Evolutionary conservation across 2,888 invertebrate species (phyloP).

Genomic region (Trisateles emortualis): DNA sequence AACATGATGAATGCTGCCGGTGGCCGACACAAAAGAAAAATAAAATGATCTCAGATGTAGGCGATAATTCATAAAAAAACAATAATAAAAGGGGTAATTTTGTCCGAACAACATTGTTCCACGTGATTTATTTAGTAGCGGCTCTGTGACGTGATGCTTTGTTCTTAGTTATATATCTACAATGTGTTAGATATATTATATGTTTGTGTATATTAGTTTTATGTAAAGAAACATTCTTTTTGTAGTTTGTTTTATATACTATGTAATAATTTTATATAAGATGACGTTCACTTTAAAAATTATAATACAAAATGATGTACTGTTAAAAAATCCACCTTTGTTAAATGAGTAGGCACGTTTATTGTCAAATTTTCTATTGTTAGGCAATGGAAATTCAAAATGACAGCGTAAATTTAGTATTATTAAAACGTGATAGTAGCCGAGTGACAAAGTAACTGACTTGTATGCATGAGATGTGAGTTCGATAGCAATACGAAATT

Average conservation of each 20-base stretch:
- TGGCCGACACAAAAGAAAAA: conserved; percentile 70
- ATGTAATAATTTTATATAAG: neutral
- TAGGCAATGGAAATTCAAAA: too few relatives aligned
- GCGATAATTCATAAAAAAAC: conserved; percentile 79
- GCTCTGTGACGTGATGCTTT: conserved; percentile 44
- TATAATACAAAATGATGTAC: neutral
- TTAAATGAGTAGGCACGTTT: too few relatives aligned
- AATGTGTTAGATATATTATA: conserved; percentile 38
- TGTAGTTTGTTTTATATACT: conserved; percentile 11
- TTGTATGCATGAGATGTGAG: too few relatives aligned
- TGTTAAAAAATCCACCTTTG: too few relatives aligned
- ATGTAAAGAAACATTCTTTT: conserved; percentile 12
- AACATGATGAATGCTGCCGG: conserved; percentile 78
- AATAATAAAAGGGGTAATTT: conserved; percentile 74
- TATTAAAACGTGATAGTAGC: too few relatives aligned
- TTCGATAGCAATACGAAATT: too few relatives aligned
- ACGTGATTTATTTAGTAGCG: conserved; percentile 64
- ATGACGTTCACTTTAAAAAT: neutral
- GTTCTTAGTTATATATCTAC: conserved; percentile 44
- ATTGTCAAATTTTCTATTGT: too few relatives aligned
- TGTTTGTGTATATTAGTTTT: conserved; percentile 30
- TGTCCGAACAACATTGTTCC: conserved; percentile 67
- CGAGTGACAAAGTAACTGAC: too few relatives aligned
- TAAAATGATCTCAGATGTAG: conserved; percentile 69
- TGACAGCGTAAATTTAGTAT: too few relatives aligned